Base-by-base conservation (phyloP, 2,888 invertebrate species). In the Tribolium freemani region DNA sequence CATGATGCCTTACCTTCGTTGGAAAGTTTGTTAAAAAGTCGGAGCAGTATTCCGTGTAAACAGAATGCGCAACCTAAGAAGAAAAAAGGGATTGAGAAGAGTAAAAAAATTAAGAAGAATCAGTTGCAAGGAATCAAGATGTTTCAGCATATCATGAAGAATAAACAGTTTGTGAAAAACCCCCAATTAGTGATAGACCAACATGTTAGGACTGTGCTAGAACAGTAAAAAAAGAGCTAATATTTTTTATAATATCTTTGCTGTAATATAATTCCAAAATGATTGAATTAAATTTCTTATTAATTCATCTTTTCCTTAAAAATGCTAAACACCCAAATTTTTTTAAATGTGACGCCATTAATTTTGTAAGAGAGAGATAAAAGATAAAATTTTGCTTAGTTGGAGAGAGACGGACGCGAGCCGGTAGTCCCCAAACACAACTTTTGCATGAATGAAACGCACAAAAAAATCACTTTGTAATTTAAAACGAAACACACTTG, bases 1-100 rank as follows among this genome's bases (percentile, higher is more conserved):
- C 80, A 75, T 57, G 85, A 85, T 79, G 83, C 84, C 3, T 78
- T 86, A 48, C 85, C 85, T 4, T 83, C 83, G 5, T 76, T 85
- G 46, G 83, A 84, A 67, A 79, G 81, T 26, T 77, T 83, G 20
- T 53, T 82, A 11, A 77, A 79, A 69, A 75, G 51, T 58, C 71
- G 69, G n/a, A 71, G 63, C 6, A 67, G 63, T 53, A 38, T 74
- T 11, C 68, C 71, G 5, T 63, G 58, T 26, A 69, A 73, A 57
- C 9, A 26, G 13, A 64, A 10, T 11, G 16, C 45, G 8, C 66
- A 48, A 38, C 20, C 20, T 3, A 53, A 54, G 48, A 74, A 63
- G 31, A 80, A 76, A 67, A 83, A 78, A 66, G 80, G 79, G 3
- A 80, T 83, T 60, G 81, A 80, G 21, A 84, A 83, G 67, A 76